Conservation (phyloP, 2,113 vertebrate species). For the Noturus placidus region DNA sequence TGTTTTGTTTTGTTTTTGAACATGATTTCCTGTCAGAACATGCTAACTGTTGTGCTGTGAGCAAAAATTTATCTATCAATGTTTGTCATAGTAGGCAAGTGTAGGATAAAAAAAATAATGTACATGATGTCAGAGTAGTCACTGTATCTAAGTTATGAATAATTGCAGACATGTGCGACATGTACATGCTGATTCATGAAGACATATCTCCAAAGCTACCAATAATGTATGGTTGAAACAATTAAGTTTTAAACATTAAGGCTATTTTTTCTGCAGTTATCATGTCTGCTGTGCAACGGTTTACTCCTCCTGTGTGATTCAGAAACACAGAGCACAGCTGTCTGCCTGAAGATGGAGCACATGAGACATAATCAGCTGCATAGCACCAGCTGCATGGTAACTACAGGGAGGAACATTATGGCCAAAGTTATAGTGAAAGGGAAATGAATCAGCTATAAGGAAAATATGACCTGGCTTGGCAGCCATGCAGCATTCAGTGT, state of each 20-base stretch:
- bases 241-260: neutral
- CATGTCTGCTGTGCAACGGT: neutral
- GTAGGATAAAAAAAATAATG: neutral
- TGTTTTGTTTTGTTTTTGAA: neutral
- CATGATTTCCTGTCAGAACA: neutral
- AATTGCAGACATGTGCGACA: neutral
- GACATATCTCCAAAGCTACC: neutral
- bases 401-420: conserved; percentile 11
- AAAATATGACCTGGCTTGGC: conserved; percentile 17
- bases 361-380: conserved; percentile 26
- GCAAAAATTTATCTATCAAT: neutral
- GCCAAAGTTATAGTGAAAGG: neutral
- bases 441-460: conserved; percentile 28
- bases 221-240: neutral
- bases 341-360: conserved; percentile 50
- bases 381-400: conserved; percentile 35
- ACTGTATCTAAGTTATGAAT: conserved; percentile 10
- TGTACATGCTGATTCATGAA: neutral
- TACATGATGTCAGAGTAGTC: neutral
- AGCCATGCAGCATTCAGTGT: conserved; percentile 14
- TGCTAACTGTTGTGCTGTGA: neutral
- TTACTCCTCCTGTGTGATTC: neutral
- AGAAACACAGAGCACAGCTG: conserved; percentile 6
- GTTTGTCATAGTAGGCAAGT: neutral
- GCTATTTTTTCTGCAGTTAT: neutral